Percentiles rank a stretch among this genome's conserved stretches.
These are phyloP conservation scores for Liasis olivaceus DNA, from an alignment of 2,797 vertebrate species.

Conservation along the genomic window DNA sequence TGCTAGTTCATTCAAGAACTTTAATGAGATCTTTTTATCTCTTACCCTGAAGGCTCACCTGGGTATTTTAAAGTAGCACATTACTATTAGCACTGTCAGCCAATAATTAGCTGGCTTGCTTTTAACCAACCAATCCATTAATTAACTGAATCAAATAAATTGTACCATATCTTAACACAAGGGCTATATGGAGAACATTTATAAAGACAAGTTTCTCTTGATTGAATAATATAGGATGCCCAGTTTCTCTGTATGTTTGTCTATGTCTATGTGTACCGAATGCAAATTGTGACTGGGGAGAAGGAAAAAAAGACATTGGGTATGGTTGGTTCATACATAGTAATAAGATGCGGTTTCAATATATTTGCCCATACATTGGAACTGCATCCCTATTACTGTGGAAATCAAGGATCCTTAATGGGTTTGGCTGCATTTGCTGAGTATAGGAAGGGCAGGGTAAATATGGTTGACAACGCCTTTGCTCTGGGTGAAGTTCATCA, in stretches of 20 bases:
- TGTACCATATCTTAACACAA: conserved; percentile 13
- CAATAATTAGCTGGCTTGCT: conserved; percentile 31
- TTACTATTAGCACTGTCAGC: conserved; percentile 21
- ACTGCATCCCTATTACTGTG: neutral
- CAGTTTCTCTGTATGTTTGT: neutral
- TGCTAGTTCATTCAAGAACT: conserved; percentile 24
- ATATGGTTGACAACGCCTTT: neutral
- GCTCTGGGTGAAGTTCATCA: neutral
- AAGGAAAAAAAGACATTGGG: neutral
- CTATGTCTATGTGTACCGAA: neutral
- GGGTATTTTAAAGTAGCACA: conserved; percentile 29
- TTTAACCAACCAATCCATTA: conserved; percentile 30
- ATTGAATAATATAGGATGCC: neutral
- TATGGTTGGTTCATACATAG: neutral
- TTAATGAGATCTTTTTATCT: conserved; percentile 25
- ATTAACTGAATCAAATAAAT: conserved; percentile 29
- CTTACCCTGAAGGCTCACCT: conserved; percentile 16
- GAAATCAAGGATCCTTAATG: neutral
- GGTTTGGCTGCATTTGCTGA: neutral
- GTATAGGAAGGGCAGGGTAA: neutral
- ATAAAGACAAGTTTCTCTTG: conserved; percentile 10
- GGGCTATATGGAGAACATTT: neutral
- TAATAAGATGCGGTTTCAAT: neutral
- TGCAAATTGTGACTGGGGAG: neutral
- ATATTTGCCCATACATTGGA: neutral